Evolutionary conservation across 2,113 vertebrate genomes (phyloP), one percentile per base, ranked within the genome.

Genomic region (Lipophrys pholis): DNA sequence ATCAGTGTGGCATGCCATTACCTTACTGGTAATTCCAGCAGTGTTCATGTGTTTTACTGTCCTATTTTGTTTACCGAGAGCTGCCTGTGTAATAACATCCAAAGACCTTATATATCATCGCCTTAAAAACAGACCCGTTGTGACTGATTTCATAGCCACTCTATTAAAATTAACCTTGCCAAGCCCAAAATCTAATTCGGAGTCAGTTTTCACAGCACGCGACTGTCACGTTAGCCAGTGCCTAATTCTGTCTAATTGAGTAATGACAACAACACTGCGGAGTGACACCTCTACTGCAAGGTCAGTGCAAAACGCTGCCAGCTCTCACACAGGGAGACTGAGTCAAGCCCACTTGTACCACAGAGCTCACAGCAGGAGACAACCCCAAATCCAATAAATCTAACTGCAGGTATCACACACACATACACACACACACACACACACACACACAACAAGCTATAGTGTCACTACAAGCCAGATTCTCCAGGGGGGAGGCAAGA

Each of bases 241-340:
- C 83, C 86, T 87, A 83, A 88, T 89, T 92, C 83, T 81, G 74
- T 91, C 87, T 90, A 91, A 89, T 86, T 91, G 89, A 93, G 77
- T 89, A 92, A 93, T 90, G 82, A 91, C 81, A 70, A 74, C 61
- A 81, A 58, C 80, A 60, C 84, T 52, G 59, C 70, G 53, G 49
- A 64, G 69, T 80, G 91, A 84, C 82, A 91, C 82, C 76, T 76
- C 61, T 64, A 80, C 75, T 76, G 67, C 86, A 90, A 89, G 91
- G 90, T 93, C 90, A 89, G 74, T 74, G 55, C 74, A 72, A 72
- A 84, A 49, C 14, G 0, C 59, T 89, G 84, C 75, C 87, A 85
- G 85, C 45, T 30, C 54, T 86, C 86, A 88, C 82, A 70, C 84
- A 46, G 83, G 82, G 89, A 87, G 74, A 73, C 74, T 72, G 57